Percentiles rank a stretch among this genome's conserved stretches.
Evolutionary conservation across 2,888 invertebrate genomes (phyloP).

Genomic region (Perithous albicinctus): DNA sequence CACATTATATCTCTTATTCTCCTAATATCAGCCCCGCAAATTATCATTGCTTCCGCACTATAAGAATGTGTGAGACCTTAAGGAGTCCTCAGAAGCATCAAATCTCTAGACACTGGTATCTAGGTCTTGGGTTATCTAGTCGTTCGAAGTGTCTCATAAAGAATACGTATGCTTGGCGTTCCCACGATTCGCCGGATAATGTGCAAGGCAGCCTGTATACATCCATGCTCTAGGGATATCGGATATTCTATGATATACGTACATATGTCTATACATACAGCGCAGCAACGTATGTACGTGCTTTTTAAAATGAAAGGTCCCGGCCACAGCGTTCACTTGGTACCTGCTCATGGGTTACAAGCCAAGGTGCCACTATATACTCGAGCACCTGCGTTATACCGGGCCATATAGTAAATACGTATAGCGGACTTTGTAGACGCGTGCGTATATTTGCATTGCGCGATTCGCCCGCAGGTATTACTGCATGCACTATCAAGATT

Average conservation of each 20-base stretch:
- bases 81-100: background rate
- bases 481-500: constrained; percentile 38
- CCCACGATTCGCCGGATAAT: constrained; percentile 27
- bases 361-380: constrained; percentile 8
- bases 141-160: constrained; percentile 18
- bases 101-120: background rate
- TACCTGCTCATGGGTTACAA: background rate
- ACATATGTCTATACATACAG: constrained; percentile 5
- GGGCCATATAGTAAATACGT: constrained; percentile 27
- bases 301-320: constrained; percentile 20
- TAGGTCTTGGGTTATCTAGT: background rate
- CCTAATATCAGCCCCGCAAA: too few species aligned
- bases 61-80: background rate
- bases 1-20: too few species aligned
- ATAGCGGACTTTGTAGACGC: constrained; percentile 25
- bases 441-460: constrained; percentile 32
- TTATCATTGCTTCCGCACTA: too few species aligned
- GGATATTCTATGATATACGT: constrained; percentile 23
- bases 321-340: background rate
- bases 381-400: constrained; percentile 3
- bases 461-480: constrained; percentile 17
- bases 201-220: constrained; percentile 7
- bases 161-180: background rate
- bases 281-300: background rate
- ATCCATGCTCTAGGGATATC: constrained; percentile 13